Percentiles rank a stretch among this genome's conserved stretches.
Evolutionary conservation across 2,888 invertebrate genomes (phyloP).

Genomic region (Mimachlamys varia): DNA sequence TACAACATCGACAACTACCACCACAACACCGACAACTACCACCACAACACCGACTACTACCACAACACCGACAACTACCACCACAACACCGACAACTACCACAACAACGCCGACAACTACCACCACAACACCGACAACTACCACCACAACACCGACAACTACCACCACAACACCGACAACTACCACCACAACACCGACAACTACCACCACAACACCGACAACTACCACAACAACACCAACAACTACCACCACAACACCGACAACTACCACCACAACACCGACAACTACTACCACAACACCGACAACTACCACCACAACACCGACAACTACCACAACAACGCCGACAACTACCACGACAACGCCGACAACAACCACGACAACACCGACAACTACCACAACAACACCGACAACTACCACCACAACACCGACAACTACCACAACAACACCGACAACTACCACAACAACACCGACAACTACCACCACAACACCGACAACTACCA

Average conservation of each 20-base stretch:
- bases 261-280: neutral
- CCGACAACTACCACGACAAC: neutral
- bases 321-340: neutral
- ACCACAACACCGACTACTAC: neutral
- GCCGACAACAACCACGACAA: neutral
- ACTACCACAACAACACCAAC: neutral
- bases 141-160: neutral
- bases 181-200: neutral
- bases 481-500: neutral
- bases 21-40: neutral
- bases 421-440: neutral
- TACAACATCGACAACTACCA: neutral
- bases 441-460: neutral
- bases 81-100: neutral
- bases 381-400: neutral
- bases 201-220: neutral
- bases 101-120: neutral
- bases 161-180: neutral
- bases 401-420: neutral
- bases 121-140: neutral
- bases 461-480: neutral
- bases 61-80: neutral
- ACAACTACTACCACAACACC: neutral
- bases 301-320: neutral
- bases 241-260: neutral